Evolutionary conservation across 2,113 vertebrate genomes (phyloP).

Genomic region (Gymnarchus niloticus): DNA sequence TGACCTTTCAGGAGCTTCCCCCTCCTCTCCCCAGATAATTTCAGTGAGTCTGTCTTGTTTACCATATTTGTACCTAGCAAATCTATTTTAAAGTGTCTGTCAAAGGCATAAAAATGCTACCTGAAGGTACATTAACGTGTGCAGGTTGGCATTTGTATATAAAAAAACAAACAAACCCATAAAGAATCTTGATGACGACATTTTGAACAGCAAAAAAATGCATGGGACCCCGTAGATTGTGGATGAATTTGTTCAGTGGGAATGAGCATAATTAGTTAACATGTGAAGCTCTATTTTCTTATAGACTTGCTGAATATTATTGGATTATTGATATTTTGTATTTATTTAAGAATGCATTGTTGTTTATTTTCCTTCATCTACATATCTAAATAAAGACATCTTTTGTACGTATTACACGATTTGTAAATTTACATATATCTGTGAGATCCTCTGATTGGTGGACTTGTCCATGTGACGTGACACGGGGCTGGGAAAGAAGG

Average conservation of each 20-base stretch:
- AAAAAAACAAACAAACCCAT: not conserved
- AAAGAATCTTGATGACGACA: not conserved
- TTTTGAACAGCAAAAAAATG: not conserved
- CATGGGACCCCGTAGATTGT: not conserved
- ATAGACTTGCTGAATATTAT: not conserved
- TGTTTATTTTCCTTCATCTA: not conserved
- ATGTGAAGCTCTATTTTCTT: not conserved
- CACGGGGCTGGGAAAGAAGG: too few species aligned
- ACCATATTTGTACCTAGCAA: too few species aligned
- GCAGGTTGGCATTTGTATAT: too few species aligned
- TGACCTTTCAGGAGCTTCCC: not conserved
- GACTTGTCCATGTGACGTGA: too few species aligned
- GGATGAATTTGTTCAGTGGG: not conserved
- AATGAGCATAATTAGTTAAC: not conserved
- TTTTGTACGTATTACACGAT: not conserved
- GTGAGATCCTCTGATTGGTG: too few species aligned
- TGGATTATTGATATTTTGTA: not conserved
- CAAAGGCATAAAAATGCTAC: not conserved
- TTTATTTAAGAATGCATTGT: not conserved
- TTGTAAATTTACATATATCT: not conserved
- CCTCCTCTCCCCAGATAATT: not conserved
- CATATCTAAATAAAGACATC: too few species aligned
- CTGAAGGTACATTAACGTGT: not conserved
- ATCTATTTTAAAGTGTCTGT: not conserved
- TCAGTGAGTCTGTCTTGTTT: not conserved